These are phyloP conservation scores for Eufriesea mexicana DNA, from an alignment of 1,140 invertebrate genomes.

Conservation along the genomic window DNA sequence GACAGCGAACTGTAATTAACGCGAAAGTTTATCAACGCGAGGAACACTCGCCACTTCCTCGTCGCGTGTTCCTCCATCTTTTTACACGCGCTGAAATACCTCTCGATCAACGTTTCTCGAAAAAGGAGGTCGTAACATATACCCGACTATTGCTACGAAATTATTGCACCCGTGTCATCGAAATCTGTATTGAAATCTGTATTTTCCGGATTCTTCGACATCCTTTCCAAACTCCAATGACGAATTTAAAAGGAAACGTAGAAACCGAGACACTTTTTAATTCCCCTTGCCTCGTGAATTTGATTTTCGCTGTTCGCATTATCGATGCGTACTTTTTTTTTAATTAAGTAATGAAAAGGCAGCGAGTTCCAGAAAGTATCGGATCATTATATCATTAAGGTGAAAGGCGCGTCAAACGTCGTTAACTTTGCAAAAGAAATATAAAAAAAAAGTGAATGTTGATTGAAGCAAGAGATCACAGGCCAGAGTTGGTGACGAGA, in stretches of 20 bases:
- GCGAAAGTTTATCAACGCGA: constrained; percentile 47
- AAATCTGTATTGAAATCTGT: no score
- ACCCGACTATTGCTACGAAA: no score
- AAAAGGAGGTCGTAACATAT: no score
- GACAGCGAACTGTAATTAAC: constrained; percentile 28
- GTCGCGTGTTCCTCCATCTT: background rate
- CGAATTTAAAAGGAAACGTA: no score
- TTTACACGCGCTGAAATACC: no score
- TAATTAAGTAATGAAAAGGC: background rate
- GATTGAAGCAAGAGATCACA: constrained; percentile 20
- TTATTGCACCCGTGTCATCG: no score
- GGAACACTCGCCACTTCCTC: constrained; percentile 19
- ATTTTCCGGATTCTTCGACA: no score
- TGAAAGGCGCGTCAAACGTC: constrained; percentile 5
- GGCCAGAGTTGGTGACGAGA: constrained; percentile 26
- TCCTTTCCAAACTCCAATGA: no score
- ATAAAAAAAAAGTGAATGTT: constrained; percentile 15
- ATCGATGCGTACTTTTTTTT: background rate
- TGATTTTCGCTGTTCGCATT: background rate
- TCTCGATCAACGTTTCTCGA: no score
- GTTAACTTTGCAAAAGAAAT: background rate
- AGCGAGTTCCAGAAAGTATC: background rate
- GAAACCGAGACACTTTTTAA: no score
- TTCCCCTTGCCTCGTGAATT: no score
- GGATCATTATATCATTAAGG: background rate